phyloP scores from a whole-genome alignment of 2,113 vertebrate genomes.

The Petrocephalus zakoni region DNA sequence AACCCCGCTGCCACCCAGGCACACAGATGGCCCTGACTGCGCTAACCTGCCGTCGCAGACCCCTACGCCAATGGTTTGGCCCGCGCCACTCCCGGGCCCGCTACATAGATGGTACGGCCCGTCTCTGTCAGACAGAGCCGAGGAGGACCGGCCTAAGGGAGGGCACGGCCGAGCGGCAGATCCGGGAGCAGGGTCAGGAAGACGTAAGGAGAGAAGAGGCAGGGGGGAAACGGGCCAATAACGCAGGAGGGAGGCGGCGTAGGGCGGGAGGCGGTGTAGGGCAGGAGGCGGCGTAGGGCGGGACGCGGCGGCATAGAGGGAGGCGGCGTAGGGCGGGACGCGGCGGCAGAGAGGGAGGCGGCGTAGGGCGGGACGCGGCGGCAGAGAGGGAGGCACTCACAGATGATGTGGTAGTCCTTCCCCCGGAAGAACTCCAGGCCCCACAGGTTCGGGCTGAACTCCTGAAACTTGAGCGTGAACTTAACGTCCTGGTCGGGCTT shows the following conservation, averaged over 20 bases:
- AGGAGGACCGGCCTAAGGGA: not conserved
- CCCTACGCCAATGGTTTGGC: not conserved
- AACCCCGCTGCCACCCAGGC: not conserved
- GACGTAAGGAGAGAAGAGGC: not conserved
- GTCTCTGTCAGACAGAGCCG: not conserved
- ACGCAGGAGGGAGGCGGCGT: not conserved
- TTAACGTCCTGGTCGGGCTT: slow-evolving; percentile 98
- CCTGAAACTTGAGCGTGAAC: slow-evolving; percentile 99
- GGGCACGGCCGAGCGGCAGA: not conserved
- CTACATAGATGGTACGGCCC: slow-evolving; percentile 6
- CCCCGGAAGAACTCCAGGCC: slow-evolving; percentile 95
- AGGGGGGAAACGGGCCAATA: not conserved
- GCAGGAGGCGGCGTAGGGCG: slow-evolving; percentile 19
- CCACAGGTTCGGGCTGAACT: slow-evolving; percentile 98
- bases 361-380: not conserved
- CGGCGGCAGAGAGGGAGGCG: not conserved
- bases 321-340: slow-evolving; percentile 18
- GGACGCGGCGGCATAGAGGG: not conserved
- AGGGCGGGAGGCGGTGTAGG: not conserved
- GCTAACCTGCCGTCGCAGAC: not conserved
- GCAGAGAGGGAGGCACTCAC: slow-evolving; percentile 68
- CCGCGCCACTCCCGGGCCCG: not conserved
- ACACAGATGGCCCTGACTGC: slow-evolving; percentile 46
- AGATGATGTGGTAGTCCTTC: slow-evolving; percentile 98
- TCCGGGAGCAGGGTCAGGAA: not conserved